Evolutionary conservation across 2,888 invertebrate genomes (phyloP).

Genomic region (Patella caerulea): DNA sequence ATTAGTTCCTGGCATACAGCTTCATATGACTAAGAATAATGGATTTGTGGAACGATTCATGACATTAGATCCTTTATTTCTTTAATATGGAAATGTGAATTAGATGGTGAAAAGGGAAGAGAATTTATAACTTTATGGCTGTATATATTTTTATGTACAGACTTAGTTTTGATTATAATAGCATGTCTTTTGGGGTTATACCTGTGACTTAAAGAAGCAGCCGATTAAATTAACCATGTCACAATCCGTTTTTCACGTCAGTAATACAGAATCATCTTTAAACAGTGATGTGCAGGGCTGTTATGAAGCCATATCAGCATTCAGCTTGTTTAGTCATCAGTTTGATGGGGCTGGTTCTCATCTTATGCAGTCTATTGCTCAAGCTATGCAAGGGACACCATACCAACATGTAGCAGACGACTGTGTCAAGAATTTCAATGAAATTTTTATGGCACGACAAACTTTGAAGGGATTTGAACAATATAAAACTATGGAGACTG

Average conservation of each 20-base stretch:
- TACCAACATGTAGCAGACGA: conserved; percentile 45
- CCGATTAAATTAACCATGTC: conserved; percentile 13
- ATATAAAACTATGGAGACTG: conserved; percentile 42
- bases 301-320: conserved; percentile 41
- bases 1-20: too few species aligned
- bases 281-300: conserved; percentile 35
- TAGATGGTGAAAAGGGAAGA: too few species aligned
- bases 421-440: conserved; percentile 35
- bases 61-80: too few species aligned
- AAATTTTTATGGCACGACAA: conserved; percentile 37
- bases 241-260: conserved; percentile 32
- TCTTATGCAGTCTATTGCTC: conserved; percentile 44
- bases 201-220: too few species aligned
- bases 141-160: too few species aligned
- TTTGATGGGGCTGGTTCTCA: conserved; percentile 54
- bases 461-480: conserved; percentile 33
- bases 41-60: too few species aligned
- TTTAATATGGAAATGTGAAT: too few species aligned
- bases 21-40: too few species aligned
- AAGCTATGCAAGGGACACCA: conserved; percentile 41
- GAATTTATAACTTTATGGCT: too few species aligned
- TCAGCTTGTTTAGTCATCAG: conserved; percentile 41
- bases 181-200: too few species aligned
- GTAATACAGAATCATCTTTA: conserved; percentile 17
- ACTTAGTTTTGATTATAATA: too few species aligned